Base-by-base conservation (phyloP, 2,888 invertebrate genomes). In the Arctia plantaginis region DNA sequence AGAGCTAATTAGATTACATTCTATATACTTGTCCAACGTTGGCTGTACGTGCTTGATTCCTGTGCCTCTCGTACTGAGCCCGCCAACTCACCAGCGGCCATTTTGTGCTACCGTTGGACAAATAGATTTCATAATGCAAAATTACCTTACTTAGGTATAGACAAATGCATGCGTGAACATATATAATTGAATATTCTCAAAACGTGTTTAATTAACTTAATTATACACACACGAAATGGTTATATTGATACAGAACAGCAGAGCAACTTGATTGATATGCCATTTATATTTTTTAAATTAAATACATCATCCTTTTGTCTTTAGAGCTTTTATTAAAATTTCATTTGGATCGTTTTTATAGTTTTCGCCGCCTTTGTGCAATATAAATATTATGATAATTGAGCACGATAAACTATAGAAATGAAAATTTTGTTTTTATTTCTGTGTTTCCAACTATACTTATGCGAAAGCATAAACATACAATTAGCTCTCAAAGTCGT, bases 91-190 rank as follows among this genome's bases (percentile, higher is more conserved):
- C 65, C 39, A 30, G 76, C 85, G 75, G 84, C 85, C 86, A 88
- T 86, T 69, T 86, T 86, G 81, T 72, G 71, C 78, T 18, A 13
- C 65, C 84, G 87, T 88, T 89, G 89, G 89, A 88, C 93, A 90
- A 88, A 91, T 85, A 89, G 88, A 87, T 79, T 68, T 77, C 83
- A 88, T 79, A 81, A 80, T 85, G 82, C 86, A 84, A 87, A 87
- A 86, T 87, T 88, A 89, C 86, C 90, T 89, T 90, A 91, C 88
- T 62, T 62, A 62, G 62, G 82, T 86, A 89, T 88, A 90, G 91
- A 92, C 90, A 90, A 90, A 89, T 89, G 90, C 88, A 88, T 91
- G 91, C 88, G 85, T 89, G 87, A 86, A 84, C 84, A 87, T 84
- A 85, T 80, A 84, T 79, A 74, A 80, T 80, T 79, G 67, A 77